Percentiles rank a stretch among this genome's conserved stretches.
phyloP scores from a whole-genome alignment of 2,113 vertebrate genomes.

The Bolborhynchus lineola region DNA sequence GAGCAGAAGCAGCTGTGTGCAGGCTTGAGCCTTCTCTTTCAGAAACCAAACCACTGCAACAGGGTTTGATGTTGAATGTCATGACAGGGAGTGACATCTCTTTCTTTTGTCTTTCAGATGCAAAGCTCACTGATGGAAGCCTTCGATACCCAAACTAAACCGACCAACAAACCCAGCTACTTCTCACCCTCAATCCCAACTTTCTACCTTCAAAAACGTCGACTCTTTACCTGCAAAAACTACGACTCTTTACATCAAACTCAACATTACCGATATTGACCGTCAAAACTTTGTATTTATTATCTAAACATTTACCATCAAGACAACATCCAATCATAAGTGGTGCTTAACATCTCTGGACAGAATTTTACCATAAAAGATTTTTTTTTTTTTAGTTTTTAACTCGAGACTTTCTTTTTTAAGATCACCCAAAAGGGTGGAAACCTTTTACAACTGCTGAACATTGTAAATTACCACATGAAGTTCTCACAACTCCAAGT shows the following conservation, averaged over 20 bases:
- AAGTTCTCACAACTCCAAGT: constrained; percentile 79
- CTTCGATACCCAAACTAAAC: constrained; percentile 71
- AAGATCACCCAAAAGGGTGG: constrained; percentile 75
- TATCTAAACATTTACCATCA: constrained; percentile 25
- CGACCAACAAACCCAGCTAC: constrained; percentile 42
- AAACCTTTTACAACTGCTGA: constrained; percentile 82
- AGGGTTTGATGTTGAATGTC: not conserved
- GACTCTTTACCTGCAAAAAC: not conserved
- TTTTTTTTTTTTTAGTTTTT: constrained; percentile 86
- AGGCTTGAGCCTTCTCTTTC: not conserved
- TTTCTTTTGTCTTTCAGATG: constrained; percentile 72
- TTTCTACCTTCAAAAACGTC: not conserved
- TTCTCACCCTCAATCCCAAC: not conserved
- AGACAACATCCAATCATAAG: constrained; percentile 68
- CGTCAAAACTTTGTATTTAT: constrained; percentile 10
- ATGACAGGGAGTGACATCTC: not conserved
- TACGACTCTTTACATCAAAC: constrained; percentile 35
- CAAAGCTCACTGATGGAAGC: constrained; percentile 62
- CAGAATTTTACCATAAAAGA: constrained; percentile 87
- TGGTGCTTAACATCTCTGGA: constrained; percentile 93
- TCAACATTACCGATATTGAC: not conserved
- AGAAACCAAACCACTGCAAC: not conserved
- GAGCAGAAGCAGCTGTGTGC: not conserved
- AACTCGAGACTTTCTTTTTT: constrained; percentile 77
- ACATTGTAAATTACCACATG: constrained; percentile 81